These are phyloP conservation scores for Lasaia peninsularis DNA, from an alignment of 1,140 invertebrate species.

Conservation along the genomic window DNA sequence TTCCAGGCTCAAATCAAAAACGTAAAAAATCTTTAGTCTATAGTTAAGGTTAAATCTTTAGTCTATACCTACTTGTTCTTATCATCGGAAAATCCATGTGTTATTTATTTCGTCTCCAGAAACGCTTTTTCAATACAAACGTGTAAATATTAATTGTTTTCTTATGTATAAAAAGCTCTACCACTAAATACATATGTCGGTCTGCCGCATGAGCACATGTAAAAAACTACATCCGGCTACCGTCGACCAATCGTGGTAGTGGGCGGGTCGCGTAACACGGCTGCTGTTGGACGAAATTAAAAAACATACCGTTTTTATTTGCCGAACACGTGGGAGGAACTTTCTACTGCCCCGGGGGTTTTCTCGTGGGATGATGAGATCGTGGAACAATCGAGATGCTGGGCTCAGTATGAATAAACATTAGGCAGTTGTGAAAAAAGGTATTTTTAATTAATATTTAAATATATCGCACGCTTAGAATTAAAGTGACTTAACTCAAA, in stretches of 20 bases:
- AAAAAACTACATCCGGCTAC: constrained; percentile 46
- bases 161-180: too few relatives aligned
- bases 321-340: constrained; percentile 50
- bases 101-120: too few relatives aligned
- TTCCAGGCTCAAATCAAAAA: too few relatives aligned
- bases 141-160: too few relatives aligned
- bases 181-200: too few relatives aligned
- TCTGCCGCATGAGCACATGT: not conserved
- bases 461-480: too few relatives aligned
- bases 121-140: too few relatives aligned
- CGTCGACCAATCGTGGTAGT: constrained; percentile 56
- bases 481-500: too few relatives aligned
- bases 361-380: constrained; percentile 46
- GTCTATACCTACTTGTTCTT: too few relatives aligned
- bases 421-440: not conserved
- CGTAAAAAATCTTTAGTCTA: too few relatives aligned
- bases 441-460: not conserved
- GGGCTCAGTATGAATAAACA: constrained; percentile 1
- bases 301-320: constrained; percentile 62
- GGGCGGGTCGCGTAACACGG: constrained; percentile 66
- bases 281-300: constrained; percentile 55
- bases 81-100: too few relatives aligned
- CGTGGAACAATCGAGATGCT: constrained; percentile 5
- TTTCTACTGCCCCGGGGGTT: constrained; percentile 60
- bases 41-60: too few relatives aligned